These are phyloP conservation scores for Gryllus longicercus DNA, from an alignment of 2,888 invertebrate species.

Conservation along the genomic window DNA sequence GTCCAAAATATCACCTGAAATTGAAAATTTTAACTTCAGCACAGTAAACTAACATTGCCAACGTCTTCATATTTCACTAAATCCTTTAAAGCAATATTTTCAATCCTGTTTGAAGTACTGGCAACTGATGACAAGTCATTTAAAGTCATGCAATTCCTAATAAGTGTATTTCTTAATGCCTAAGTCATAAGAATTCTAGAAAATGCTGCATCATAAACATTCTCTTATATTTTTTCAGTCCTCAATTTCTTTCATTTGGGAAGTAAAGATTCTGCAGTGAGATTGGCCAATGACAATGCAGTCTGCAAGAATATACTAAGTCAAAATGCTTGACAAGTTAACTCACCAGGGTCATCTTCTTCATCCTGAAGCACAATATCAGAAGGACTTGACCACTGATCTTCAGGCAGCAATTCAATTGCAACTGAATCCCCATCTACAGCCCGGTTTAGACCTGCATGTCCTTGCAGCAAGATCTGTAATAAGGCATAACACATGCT, in stretches of 20 bases:
- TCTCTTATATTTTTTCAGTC: too few species aligned
- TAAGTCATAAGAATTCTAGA: background rate
- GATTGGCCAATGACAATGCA: too few species aligned
- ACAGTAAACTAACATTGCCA: background rate
- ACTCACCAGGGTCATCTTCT: conserved; percentile 60
- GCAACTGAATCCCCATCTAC: conserved; percentile 94
- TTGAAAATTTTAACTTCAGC: background rate
- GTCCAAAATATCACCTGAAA: conserved; percentile 34
- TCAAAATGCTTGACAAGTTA: background rate
- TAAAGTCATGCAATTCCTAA: too few species aligned
- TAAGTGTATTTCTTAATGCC: too few species aligned
- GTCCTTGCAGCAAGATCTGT: conserved; percentile 80
- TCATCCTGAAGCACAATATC: conserved; percentile 78
- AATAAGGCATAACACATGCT: conserved; percentile 35
- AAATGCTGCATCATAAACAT: too few species aligned
- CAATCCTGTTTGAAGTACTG: too few species aligned
- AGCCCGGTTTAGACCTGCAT: conserved; percentile 82
- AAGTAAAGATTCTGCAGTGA: too few species aligned
- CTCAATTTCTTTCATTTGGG: too few species aligned
- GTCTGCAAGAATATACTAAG: too few species aligned
- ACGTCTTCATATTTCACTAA: background rate
- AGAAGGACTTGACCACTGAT: conserved; percentile 87
- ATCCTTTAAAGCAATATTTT: background rate
- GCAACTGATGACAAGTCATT: too few species aligned
- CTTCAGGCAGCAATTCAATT: conserved; percentile 80